phyloP scores from a whole-genome alignment of 2,113 vertebrate genomes.

The Hyaena hyaena region DNA sequence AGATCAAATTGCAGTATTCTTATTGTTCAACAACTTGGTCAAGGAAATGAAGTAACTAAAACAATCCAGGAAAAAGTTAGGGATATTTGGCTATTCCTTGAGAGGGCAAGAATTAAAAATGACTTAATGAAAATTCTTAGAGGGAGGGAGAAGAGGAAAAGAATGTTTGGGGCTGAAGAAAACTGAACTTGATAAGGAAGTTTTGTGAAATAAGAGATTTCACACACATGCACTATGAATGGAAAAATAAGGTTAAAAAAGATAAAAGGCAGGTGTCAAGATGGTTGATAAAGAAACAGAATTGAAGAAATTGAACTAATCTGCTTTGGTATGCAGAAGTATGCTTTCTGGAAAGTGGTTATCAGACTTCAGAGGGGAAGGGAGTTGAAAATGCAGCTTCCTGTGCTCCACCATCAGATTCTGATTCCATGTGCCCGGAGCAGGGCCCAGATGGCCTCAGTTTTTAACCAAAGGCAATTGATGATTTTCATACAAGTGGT shows the following conservation, averaged over 20 bases:
- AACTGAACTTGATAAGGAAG: not conserved
- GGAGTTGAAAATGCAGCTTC: not conserved
- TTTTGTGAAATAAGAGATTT: not conserved
- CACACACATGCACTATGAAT: not conserved
- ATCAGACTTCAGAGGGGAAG: not conserved
- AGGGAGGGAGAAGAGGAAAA: not conserved
- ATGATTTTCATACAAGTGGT: not conserved
- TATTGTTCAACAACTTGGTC: not conserved
- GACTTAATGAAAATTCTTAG: not conserved
- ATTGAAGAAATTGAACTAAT: not conserved
- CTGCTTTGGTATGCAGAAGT: not conserved
- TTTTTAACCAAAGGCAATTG: not conserved
- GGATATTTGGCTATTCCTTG: not conserved
- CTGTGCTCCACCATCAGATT: not conserved
- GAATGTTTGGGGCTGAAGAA: not conserved
- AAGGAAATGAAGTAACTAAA: not conserved
- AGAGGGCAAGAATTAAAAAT: not conserved
- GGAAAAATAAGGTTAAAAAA: not conserved
- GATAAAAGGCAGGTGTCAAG: not conserved
- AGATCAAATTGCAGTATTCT: not conserved
- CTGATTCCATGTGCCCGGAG: not conserved
- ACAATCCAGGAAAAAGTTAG: not conserved
- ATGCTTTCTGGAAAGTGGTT: not conserved
- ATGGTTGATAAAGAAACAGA: not conserved
- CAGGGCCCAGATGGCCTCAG: not conserved